A percentile compares a stretch with the other conserved stretches of the same genome.
phyloP scores from a whole-genome alignment of 2,113 vertebrate species.

The Malurus melanocephalus region DNA sequence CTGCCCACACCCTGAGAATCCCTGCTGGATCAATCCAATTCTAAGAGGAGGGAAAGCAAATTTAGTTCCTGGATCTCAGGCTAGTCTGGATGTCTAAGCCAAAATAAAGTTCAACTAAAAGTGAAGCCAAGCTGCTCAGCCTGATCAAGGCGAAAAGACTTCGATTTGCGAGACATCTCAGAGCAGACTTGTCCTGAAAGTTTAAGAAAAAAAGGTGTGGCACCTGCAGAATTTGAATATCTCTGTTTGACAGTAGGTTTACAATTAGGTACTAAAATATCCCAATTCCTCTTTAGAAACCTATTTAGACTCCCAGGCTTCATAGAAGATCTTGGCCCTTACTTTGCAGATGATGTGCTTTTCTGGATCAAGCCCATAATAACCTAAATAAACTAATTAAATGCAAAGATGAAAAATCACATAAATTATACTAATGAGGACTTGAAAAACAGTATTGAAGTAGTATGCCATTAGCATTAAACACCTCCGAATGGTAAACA shows the following conservation, averaged over 20 bases:
- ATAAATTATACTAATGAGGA: not conserved
- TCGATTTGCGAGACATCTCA: not conserved
- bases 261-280: not conserved
- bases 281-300: not conserved
- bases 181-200: not conserved
- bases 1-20: not conserved
- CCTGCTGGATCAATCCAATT: not conserved
- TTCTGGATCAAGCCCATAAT: not conserved
- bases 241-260: not conserved
- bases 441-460: not conserved
- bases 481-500: not conserved
- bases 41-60: constrained; percentile 11
- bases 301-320: not conserved
- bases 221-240: not conserved
- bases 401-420: not conserved
- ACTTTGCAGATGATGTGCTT: not conserved
- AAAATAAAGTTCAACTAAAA: constrained; percentile 60
- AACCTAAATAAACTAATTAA: not conserved
- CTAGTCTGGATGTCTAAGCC: constrained; percentile 43
- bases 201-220: not conserved
- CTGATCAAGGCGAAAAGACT: not conserved
- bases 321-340: not conserved
- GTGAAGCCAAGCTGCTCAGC: constrained; percentile 20
- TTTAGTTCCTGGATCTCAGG: constrained; percentile 34
- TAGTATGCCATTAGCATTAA: not conserved